Base-by-base conservation (phyloP, 2,888 invertebrate genomes). In the Philhelius pedissequus region DNA sequence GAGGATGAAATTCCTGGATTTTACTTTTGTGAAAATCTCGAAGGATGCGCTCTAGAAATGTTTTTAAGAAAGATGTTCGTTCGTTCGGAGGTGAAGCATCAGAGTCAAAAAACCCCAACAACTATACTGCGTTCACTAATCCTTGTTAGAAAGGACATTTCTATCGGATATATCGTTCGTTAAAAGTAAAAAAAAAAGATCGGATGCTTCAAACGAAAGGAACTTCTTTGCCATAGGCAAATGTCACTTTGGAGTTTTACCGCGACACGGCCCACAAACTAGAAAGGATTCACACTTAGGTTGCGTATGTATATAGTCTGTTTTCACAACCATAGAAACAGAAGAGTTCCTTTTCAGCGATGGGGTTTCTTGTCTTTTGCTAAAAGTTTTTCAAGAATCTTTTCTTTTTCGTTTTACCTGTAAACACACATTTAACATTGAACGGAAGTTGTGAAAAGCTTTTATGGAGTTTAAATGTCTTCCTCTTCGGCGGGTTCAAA, bases 401-500 rank as follows among this genome's bases (percentile, higher is more conserved):
- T n/a, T 30, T 22, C 30, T 48, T 27, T 48, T 27, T 48, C 20
- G 18, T 62, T 45, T 45, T n/a, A 62, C 45, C 30, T 45, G 45
- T 18, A 30, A 8, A 62, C 18, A 27, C 30, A 30, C 18, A 45
- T 62, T 32, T 8, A 40, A 48, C 64, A 64, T 64, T 20, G 13
- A 32, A 64, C 40, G 32, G 45, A 64, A 64, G 62, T 64, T 45
- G 43, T 45, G 62, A 64, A 64, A 64, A 48, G 64, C 64, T 64
- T 64, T 64, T 64, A 64, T 48, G 45, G 48, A 45, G 40, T 64
- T 64, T 64, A 48, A 64, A 64, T 64, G 64, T 64, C 48, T 48
- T 64, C 48, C 45, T 9, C 11, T 48, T 38, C 0, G 62, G 13
- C 0, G 62, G 13, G 43, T 45, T 62, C 27, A 62, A 62, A 62